A percentile compares a stretch with the other conserved stretches of the same genome.
These are phyloP conservation scores for Dicycla oo DNA, from an alignment of 2,888 invertebrate genomes.

Conservation along the genomic window DNA sequence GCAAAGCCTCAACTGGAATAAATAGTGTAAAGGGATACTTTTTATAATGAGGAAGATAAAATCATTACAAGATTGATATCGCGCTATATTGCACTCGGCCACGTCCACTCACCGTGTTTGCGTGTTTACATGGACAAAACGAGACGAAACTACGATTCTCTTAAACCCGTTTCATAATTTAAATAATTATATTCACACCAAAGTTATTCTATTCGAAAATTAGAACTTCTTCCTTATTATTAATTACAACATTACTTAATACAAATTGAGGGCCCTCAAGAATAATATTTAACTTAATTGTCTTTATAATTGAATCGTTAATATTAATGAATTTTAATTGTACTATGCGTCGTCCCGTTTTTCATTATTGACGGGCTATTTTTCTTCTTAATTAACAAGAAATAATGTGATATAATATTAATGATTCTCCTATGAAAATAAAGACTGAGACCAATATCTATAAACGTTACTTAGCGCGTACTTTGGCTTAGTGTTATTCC, in stretches of 20 bases:
- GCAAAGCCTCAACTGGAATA: neutral
- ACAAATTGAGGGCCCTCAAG: conserved; percentile 36
- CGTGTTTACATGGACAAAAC: conserved; percentile 6
- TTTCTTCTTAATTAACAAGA: too few relatives aligned
- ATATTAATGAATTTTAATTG: conserved; percentile 46
- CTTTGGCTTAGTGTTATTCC: too few relatives aligned
- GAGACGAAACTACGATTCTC: neutral
- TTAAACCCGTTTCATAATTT: neutral
- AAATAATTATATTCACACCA: conserved; percentile 22
- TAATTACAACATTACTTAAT: conserved; percentile 46
- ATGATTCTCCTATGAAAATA: too few relatives aligned
- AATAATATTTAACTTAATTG: conserved; percentile 50
- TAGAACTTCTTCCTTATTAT: conserved; percentile 25
- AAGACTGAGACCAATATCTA: too few relatives aligned
- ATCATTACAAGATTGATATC: neutral
- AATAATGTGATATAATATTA: too few relatives aligned
- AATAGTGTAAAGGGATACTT: neutral
- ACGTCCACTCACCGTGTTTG: neutral
- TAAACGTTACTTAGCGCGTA: too few relatives aligned
- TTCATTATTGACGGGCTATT: neutral
- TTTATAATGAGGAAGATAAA: neutral
- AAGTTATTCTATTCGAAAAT: conserved; percentile 15
- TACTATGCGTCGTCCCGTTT: neutral
- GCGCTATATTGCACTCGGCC: neutral
- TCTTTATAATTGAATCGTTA: conserved; percentile 49